phyloP scores from a whole-genome alignment of 2,888 invertebrate genomes.

The Synergus japonicus region DNA sequence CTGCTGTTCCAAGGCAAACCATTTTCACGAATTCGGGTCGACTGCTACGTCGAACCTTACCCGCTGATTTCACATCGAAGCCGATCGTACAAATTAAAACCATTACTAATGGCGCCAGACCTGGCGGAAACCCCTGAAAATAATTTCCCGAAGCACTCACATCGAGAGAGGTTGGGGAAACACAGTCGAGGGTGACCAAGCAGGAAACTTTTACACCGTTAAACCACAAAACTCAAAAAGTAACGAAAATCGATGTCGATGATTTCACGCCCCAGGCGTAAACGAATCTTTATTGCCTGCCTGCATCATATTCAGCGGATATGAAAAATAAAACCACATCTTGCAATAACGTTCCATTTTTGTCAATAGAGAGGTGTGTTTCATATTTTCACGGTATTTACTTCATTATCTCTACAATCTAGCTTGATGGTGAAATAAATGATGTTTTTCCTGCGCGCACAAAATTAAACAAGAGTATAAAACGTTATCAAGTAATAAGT shows the following conservation, averaged over 20 bases:
- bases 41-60: conserved; percentile 11
- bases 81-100: conserved; percentile 59
- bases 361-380: neutral
- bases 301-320: conserved; percentile 19
- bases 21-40: conserved; percentile 11
- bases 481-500: too few species aligned
- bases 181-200: conserved; percentile 30
- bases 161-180: conserved; percentile 9
- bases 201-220: conserved; percentile 36
- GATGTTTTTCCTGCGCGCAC: neutral
- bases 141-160: conserved; percentile 40
- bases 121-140: conserved; percentile 30
- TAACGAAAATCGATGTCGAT: conserved; percentile 48
- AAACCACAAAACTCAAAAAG: conserved; percentile 40
- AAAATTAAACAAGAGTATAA: too few species aligned
- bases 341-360: conserved; percentile 14
- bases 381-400: neutral
- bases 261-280: conserved; percentile 42
- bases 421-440: neutral
- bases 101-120: conserved; percentile 57
- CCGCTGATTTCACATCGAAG: conserved; percentile 46
- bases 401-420: neutral
- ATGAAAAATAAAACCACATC: conserved; percentile 15
- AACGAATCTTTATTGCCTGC: conserved; percentile 26
- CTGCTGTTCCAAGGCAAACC: neutral